Evolutionary conservation across 1,140 invertebrate species (phyloP), one percentile per base, ranked within the genome.

Genomic region (Drosophila ohnishii): DNA sequence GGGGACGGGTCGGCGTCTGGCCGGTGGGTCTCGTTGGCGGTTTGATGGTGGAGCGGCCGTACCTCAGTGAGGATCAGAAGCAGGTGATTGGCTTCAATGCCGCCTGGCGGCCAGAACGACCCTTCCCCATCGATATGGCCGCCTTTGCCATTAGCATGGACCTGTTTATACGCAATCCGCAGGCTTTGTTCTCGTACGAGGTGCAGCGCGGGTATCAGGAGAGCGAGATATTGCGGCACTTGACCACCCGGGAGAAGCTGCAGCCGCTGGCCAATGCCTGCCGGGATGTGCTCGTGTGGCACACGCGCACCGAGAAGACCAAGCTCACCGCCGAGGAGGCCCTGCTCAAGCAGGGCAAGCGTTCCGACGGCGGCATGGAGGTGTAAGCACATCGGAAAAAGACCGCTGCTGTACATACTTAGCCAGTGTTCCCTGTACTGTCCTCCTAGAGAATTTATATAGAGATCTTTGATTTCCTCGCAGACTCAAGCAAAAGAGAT

Each of bases 61-160:
- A 96, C 16, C 93, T 98, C 1, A 93, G 95, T 78, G 91, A 92
- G 14, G 85, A 91, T 2, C 95, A 94, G 6, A 94, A 93, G 9
- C 95, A 96, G 92, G 97, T 99, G 3, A 93, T 94, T 16, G 96
- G 96, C 10, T 99, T 96, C 92, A 96, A 96, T 91, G 95, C 95
- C 3, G 91, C 81, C 3, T 99, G 97, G 97, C 96, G 96, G 77
- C 96, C 97, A 0, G 95, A 97, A 65, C 93, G 98, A 76, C 95
- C 96, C 1, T 99, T 99, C 93, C 97, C 98, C 5, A 95, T 98
- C 30, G 99, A 99, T 87, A 99, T 99, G 99, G 98, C 98, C 3
- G 98, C 97, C 2, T 99, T 99, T 93, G 98, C 97, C 14, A 95
- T 99, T 13, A 98, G 98, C 92, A 90, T 98, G 3, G 93, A 95